A percentile compares a stretch with the other conserved stretches of the same genome.
Evolutionary conservation across 2,888 invertebrate genomes (phyloP).

Genomic region (Boloria euphrosyne): DNA sequence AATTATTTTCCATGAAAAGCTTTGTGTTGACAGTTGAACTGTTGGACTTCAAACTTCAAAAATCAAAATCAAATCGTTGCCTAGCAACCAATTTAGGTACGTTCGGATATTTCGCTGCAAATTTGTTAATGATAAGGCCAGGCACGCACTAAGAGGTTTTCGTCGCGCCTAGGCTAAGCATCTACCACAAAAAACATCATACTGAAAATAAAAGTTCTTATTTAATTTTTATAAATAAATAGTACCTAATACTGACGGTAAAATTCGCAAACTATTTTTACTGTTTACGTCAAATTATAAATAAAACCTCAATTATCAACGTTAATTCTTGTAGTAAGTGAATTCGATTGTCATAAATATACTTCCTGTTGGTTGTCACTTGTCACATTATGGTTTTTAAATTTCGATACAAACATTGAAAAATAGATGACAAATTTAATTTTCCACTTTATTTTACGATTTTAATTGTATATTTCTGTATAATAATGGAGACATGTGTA

Average conservation of each 20-base stretch:
- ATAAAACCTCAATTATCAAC: neutral
- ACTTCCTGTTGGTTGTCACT: conserved; percentile 18
- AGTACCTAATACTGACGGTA: neutral
- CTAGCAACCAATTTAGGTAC: conserved; percentile 12
- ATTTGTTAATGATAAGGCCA: neutral
- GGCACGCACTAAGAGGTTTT: too few species aligned
- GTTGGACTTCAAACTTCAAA: neutral
- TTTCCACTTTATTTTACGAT: neutral
- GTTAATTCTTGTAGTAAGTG: neutral
- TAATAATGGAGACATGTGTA: conserved; percentile 56
- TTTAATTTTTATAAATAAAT: neutral
- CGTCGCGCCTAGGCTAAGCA: too few species aligned
- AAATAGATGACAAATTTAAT: conserved; percentile 10
- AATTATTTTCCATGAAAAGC: neutral
- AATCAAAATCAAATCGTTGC: conserved; percentile 12
- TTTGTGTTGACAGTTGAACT: neutral
- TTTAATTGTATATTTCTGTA: conserved; percentile 4
- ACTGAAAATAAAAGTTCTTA: neutral
- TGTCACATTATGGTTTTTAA: conserved; percentile 26
- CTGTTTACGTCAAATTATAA: neutral
- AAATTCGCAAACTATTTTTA: neutral
- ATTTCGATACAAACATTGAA: conserved; percentile 21
- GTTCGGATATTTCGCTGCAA: conserved; percentile 8
- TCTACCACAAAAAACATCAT: neutral
- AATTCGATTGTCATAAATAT: neutral